These are phyloP conservation scores for Pherbina coryleti DNA, from an alignment of 2,888 invertebrate species.

Conservation along the genomic window DNA sequence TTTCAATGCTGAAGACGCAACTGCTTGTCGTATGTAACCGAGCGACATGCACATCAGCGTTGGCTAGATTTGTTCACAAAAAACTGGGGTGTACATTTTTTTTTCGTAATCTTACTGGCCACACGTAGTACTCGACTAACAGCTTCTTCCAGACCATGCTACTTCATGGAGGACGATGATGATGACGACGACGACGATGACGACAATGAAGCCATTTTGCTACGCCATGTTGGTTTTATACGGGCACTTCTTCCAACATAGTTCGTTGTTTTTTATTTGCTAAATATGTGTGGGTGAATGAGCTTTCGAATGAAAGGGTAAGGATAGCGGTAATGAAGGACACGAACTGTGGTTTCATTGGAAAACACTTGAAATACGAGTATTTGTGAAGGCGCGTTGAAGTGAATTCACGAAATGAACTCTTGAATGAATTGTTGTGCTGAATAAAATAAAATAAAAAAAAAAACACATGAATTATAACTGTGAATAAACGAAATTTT, in stretches of 20 bases:
- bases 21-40: neutral
- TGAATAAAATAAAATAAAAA: no score
- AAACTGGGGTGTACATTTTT: no score
- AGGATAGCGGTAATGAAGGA: neutral
- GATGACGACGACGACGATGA: neutral
- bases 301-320: neutral
- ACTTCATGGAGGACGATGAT: neutral
- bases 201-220: slow-evolving; percentile 50
- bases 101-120: no score
- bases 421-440: neutral
- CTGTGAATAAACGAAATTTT: no score
- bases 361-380: neutral
- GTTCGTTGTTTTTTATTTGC: neutral
- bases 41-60: neutral
- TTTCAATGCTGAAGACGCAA: slow-evolving; percentile 46
- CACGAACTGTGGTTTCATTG: neutral
- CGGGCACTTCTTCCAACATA: slow-evolving; percentile 36
- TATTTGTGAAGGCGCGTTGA: slow-evolving; percentile 17
- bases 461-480: no score
- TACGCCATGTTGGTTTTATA: slow-evolving; percentile 48
- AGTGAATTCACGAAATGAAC: slow-evolving; percentile 27
- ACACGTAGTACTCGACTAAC: no score
- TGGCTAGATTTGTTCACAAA: no score
- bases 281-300: slow-evolving; percentile 8
- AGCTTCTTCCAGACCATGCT: neutral